These are phyloP conservation scores for Vidua chalybeata DNA, from an alignment of 2,113 vertebrate species.

Conservation along the genomic window DNA sequence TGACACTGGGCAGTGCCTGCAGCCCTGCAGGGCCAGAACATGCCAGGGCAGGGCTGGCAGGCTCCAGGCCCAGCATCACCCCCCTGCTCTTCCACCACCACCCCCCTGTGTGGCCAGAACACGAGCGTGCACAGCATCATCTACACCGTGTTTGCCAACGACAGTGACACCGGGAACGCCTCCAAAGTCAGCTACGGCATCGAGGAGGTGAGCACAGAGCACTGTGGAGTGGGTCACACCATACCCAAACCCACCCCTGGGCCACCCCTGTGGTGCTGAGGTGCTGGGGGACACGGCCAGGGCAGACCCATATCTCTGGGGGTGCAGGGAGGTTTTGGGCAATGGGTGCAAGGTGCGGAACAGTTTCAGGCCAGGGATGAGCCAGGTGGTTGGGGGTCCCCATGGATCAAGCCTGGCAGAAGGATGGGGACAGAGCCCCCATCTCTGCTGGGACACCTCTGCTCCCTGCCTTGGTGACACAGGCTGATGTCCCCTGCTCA, in stretches of 20 bases:
- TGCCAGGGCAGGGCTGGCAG: background rate
- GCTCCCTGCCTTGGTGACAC: background rate
- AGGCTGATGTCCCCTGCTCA: background rate
- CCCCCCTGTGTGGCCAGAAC: background rate
- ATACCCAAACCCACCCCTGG: background rate
- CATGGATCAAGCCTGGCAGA: background rate
- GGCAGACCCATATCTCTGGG: background rate
- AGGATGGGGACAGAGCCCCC: background rate
- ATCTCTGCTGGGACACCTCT: background rate
- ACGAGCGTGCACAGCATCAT: background rate
- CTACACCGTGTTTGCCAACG: slow-evolving; percentile 3
- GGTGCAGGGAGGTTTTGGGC: background rate
- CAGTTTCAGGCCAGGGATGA: background rate
- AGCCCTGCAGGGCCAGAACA: background rate
- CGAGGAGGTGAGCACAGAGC: slow-evolving; percentile 10
- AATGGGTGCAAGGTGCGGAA: background rate
- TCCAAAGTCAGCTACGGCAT: slow-evolving; percentile 53
- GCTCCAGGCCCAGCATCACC: background rate
- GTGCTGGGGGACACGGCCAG: accelerated
- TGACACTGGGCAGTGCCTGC: background rate
- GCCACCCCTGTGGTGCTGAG: background rate
- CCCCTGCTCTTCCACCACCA: background rate
- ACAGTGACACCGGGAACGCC: background rate
- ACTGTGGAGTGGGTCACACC: accelerated
- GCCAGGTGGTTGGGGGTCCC: too few relatives aligned